Evolutionary conservation across 2,888 invertebrate species (phyloP), one percentile per base, ranked within the genome.

Genomic region (Drosophila paramelanica): DNA sequence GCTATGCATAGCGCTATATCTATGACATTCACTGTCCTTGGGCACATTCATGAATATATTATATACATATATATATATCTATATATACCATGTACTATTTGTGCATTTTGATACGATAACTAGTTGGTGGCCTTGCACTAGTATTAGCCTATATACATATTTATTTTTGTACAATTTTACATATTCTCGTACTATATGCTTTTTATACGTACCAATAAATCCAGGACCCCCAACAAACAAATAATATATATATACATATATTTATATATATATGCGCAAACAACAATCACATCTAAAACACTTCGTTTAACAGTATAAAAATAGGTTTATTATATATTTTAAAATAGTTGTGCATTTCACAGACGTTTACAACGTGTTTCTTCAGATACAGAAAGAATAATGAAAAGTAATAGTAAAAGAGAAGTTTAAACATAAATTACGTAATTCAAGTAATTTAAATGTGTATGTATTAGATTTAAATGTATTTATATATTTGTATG

Each of bases 401-500:
- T 1, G 17, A 17, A 4, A 23, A 1, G 23, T 4, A 4, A 4
- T 23, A 23, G 23, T 23, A 23, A 23, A 23, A 23, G 17, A 17
- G 23, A 23, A 23, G 23, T 23, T 23, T 55, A 55, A 47, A 49
- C 36, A 23, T 39, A 33, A 43, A 33, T 57, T 41, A 17, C 6
- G 33, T 20, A 36, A 17, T 27, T 23, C 8, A 42, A 41, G 14
- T 20, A 59, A 38, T 20, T 52, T 31, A 38, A 42, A 60, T 52
- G 52, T 64, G 58, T 78, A 50, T 64, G 58, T 78, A 43, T 53
- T 61, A 70, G 49, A 38, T 47, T 45, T 43, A 69, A 33, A 42
- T 41, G 41, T 52, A 41, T 42, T 17, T 25, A 27, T 57, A 49
- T 50, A 55, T 67, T 41, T 49, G 10, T 13, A 65, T 38, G 51